Evolutionary conservation across 2,113 vertebrate species (phyloP).

Genomic region (Thalassoma bifasciatum): DNA sequence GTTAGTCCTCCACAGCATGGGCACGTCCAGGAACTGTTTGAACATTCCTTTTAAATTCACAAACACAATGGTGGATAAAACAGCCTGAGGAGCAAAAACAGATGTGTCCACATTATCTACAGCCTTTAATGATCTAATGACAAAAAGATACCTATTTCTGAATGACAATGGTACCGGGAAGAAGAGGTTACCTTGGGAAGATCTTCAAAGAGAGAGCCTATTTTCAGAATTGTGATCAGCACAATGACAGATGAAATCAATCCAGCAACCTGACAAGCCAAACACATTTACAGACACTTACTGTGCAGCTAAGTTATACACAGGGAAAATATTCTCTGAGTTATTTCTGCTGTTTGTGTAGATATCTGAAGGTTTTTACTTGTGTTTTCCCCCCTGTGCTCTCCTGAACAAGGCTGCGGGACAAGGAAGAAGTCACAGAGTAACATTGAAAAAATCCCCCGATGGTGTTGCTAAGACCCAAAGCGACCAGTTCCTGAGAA

Average conservation of each 20-base stretch:
- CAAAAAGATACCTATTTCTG: constrained; percentile 1
- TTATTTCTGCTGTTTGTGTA: constrained; percentile 13
- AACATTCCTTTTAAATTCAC: constrained; percentile 95
- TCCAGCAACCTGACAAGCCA: constrained; percentile 84
- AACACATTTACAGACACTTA: constrained; percentile 27
- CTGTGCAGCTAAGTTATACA: background rate
- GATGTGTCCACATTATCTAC: background rate
- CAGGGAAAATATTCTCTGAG: background rate
- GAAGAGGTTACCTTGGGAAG: constrained; percentile 89
- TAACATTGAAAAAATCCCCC: constrained; percentile 94
- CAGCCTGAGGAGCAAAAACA: constrained; percentile 81
- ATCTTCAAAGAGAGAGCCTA: constrained; percentile 89
- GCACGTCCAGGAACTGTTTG: constrained; percentile 87
- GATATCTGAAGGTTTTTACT: constrained; percentile 74
- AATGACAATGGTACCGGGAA: background rate
- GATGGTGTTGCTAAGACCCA: constrained; percentile 89
- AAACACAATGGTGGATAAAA: constrained; percentile 89
- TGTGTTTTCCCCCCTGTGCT: constrained; percentile 92
- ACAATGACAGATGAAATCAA: constrained; percentile 88
- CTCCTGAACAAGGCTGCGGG: constrained; percentile 93
- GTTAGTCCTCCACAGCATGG: constrained; percentile 87
- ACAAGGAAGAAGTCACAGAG: constrained; percentile 91
- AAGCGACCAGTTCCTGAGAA: constrained; percentile 89
- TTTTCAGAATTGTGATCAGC: constrained; percentile 89
- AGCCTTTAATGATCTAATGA: background rate